phyloP scores from a whole-genome alignment of 2,797 vertebrate genomes.

The Kryptolebias ocellatus region DNA sequence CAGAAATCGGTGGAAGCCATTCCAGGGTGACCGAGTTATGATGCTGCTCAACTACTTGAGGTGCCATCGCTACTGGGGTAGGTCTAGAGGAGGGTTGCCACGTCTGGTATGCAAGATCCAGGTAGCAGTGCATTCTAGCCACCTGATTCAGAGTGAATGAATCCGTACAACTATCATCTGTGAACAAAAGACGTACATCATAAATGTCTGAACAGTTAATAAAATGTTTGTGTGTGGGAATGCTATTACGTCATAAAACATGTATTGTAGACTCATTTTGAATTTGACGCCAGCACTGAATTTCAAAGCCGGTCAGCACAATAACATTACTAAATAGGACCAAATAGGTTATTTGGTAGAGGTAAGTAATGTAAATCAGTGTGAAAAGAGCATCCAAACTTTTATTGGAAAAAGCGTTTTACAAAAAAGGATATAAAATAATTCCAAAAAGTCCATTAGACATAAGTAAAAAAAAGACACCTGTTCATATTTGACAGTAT shows the following conservation, averaged over 20 bases:
- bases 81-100: constrained; percentile 92
- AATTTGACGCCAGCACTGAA: background rate
- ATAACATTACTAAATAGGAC: background rate
- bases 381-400: background rate
- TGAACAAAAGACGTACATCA: constrained; percentile 12
- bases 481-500: background rate
- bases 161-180: constrained; percentile 96
- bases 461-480: background rate
- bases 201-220: background rate
- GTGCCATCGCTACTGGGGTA: constrained; percentile 89
- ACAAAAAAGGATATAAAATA: background rate
- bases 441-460: background rate
- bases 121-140: constrained; percentile 98
- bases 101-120: constrained; percentile 95
- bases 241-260: too few relatives aligned
- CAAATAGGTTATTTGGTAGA: background rate
- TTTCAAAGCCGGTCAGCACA: background rate
- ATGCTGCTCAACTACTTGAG: constrained; percentile 90
- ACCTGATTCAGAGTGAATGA: constrained; percentile 98
- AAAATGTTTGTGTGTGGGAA: background rate
- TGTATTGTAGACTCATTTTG: background rate
- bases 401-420: background rate
- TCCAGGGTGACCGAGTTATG: constrained; percentile 86
- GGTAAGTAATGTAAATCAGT: background rate
- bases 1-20: constrained; percentile 96